Evolutionary conservation across 2,113 vertebrate species (phyloP).

Genomic region (Hippocampus barbouri): DNA sequence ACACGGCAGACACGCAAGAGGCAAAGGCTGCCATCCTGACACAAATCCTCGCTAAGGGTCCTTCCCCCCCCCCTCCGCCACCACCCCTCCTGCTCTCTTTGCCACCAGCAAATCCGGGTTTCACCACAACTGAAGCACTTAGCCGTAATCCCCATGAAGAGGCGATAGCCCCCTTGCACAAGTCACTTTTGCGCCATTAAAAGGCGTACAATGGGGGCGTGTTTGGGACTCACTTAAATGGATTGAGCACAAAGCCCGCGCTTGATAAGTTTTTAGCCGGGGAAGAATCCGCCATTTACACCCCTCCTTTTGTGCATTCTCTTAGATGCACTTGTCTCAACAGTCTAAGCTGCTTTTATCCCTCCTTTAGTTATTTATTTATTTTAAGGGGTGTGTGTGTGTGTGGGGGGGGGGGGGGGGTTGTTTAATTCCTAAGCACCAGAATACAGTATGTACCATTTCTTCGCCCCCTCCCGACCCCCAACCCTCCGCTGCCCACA

Average conservation of each 20-base stretch:
- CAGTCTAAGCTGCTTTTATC: constrained; percentile 74
- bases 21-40: constrained; percentile 56
- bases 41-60: constrained; percentile 70
- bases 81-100: constrained; percentile 59
- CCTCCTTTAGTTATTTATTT: constrained; percentile 38
- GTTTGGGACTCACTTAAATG: constrained; percentile 74
- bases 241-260: constrained; percentile 72
- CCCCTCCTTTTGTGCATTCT: constrained; percentile 72
- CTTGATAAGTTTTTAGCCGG: constrained; percentile 73
- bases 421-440: constrained; percentile 71
- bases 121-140: constrained; percentile 74
- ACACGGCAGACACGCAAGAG: constrained; percentile 43
- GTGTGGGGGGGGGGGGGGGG: constrained; percentile 31
- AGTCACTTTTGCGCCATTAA: constrained; percentile 72
- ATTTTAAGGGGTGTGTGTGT: constrained; percentile 27
- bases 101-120: constrained; percentile 72
- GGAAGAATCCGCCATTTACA: constrained; percentile 70
- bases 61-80: constrained; percentile 56
- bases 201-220: constrained; percentile 70
- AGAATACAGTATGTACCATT: constrained; percentile 51
- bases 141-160: constrained; percentile 74
- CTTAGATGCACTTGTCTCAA: constrained; percentile 72
- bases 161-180: constrained; percentile 65
- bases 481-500: constrained; percentile 22
- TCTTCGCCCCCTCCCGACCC: constrained; percentile 38